These are phyloP conservation scores for Acanthochromis polyacanthus DNA, from an alignment of 2,113 vertebrate genomes.

Conservation along the genomic window DNA sequence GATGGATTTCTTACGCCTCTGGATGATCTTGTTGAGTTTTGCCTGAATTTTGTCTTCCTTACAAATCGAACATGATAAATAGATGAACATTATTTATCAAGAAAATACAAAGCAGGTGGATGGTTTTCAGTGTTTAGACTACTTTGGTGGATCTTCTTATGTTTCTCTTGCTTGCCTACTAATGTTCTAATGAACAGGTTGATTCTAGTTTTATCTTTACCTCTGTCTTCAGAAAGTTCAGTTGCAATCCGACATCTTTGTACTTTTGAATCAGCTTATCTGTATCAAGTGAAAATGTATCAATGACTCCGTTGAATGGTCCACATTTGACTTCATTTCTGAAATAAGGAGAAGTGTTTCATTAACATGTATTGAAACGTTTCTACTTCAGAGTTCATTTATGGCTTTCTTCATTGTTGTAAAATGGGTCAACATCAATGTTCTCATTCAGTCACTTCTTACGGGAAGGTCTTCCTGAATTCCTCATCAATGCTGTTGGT, in stretches of 20 bases:
- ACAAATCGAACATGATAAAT: too few relatives aligned
- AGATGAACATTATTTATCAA: too few relatives aligned
- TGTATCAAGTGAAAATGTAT: conserved; percentile 44
- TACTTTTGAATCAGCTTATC: neutral
- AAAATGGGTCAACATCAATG: neutral
- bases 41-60: conserved; percentile 15
- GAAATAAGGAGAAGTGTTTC: too few relatives aligned
- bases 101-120: too few relatives aligned
- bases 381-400: too few relatives aligned
- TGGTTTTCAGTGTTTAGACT: too few relatives aligned
- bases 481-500: too few relatives aligned
- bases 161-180: too few relatives aligned
- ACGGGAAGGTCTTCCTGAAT: too few relatives aligned
- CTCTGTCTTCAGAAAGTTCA: conserved; percentile 39
- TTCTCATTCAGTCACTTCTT: neutral
- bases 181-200: too few relatives aligned
- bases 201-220: neutral
- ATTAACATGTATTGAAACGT: too few relatives aligned
- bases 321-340: conserved; percentile 43
- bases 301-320: conserved; percentile 42
- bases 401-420: neutral
- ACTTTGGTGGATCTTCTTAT: too few relatives aligned
- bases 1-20: conserved; percentile 43
- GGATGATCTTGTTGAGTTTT: conserved; percentile 6
- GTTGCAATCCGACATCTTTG: conserved; percentile 21